Evolutionary conservation across 2,113 vertebrate genomes (phyloP), one percentile per base, ranked within the genome.

Genomic region (Picathartes gymnocephalus): DNA sequence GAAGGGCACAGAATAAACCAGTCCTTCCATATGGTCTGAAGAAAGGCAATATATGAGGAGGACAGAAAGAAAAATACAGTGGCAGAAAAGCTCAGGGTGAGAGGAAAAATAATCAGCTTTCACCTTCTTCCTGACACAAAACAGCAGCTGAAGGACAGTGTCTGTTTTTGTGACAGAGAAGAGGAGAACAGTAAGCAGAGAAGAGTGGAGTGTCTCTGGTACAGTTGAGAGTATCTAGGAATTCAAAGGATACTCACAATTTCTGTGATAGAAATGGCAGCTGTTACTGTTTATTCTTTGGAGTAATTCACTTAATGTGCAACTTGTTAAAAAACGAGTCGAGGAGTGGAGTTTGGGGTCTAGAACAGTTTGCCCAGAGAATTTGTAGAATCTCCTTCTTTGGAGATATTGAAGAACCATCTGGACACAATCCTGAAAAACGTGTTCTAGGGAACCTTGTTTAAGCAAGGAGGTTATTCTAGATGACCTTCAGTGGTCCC

Each of bases 371-470:
- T 45, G 27, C 10, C 15, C 15, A n/a, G 33, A 65, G 10, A 11
- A 27, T 58, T 50, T 81, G 20, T 66, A 24, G 15, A 66, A 19
- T n/a, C 8, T 45, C 4, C 3, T 72, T 15, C 37, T 58, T 23
- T 30, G 18, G 19, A 39, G 33, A 51, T 17, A 20, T 33, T 44
- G 57, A 73, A 42, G 37, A 65, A 44, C 3, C 15, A 23, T 33
- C 13, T 24, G 22, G 23, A 44, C 44, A 51, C 10, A 58, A 51
- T 17, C 44, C 51, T 23, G 22, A 73, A 13, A 50, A 81, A 37
- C 0, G 0, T 19, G 5, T 42, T 64, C 21, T 44, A 37, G 15
- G 31, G 31, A 42, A 15, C 18, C 6, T 48, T 33, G 11, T 35
- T 64, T 64, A 30, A 42, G 11, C 17, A 64, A 8, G 7, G 15